Evolutionary conservation across 2,113 vertebrate genomes (phyloP).

Genomic region (human (Homo sapiens)): DNA sequence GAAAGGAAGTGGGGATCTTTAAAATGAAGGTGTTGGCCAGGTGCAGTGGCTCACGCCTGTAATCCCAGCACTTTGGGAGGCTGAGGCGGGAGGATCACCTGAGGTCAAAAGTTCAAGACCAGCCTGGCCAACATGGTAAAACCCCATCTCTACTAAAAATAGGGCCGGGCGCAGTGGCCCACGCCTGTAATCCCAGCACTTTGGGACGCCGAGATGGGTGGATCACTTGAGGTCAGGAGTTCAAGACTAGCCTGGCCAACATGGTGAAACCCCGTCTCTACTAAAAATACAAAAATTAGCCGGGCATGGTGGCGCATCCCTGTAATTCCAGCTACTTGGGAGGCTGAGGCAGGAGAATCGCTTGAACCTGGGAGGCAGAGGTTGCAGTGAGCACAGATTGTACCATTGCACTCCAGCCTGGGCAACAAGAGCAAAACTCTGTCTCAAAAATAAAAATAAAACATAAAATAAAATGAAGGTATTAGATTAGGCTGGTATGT

Average conservation of each 20-base stretch:
- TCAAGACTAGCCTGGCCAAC: background rate
- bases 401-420: too few species aligned
- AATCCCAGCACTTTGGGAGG: background rate
- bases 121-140: background rate
- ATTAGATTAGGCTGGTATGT: background rate
- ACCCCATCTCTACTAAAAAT: background rate
- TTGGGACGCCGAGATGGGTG: background rate
- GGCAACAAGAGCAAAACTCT: too few species aligned
- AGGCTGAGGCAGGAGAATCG: too few species aligned
- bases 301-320: accelerated
- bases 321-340: too few species aligned
- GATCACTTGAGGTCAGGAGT: background rate
- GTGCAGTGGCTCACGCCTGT: background rate
- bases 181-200: background rate
- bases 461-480: background rate
- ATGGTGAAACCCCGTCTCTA: background rate
- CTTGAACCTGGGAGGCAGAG: too few species aligned
- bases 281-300: too few species aligned
- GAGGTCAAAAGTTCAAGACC: background rate
- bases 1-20: background rate
- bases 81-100: background rate
- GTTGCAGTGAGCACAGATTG: too few species aligned
- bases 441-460: background rate
- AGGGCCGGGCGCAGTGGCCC: too few species aligned
- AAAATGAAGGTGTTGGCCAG: background rate